Base-by-base conservation (phyloP, 2,888 invertebrate genomes). In the Miltochrista miniata region DNA sequence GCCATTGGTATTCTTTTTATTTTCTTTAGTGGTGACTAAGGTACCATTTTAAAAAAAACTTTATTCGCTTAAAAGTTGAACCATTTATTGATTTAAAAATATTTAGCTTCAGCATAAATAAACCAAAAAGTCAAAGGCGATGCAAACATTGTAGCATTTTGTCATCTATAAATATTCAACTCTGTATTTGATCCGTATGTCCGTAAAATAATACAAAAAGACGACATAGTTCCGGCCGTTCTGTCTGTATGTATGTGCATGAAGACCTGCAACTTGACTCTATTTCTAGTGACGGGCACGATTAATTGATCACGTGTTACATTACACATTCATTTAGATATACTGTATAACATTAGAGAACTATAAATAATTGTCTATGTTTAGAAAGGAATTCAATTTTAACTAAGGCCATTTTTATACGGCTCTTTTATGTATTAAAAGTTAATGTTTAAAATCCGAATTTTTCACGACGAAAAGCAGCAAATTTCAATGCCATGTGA, bases 271-370 rank as follows among this genome's bases (percentile, higher is more conserved):
- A 50, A 49, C 56, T 44, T 53, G 46, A 48, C 48, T 44, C 54
- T 84, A 82, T 83, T 85, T 84, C 73, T 75, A 77, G 70, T 64
- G 49, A 57, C 57, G 66, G 59, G 56, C 51, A 61, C 64, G 67
- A 73, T 83, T 82, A 83, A 87, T 86, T 84, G 71, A 81, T 84
- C 70, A 60, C 74, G 76, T 78, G 70, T 86, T 72, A 67, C 49
- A 74, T 85, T 86, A 83, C 85, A 80, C 67, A 77, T 74, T 72
- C 59, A 62, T 66, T 67, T 78, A 78, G 77, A 69, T 56, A 60
- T 64, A 55, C 59, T 40, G 38, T 4, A n/a, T 29, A 44, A 41
- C 39, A 57, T 56, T 61, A 44, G 37, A 51, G 37, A 45, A 41
- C 47, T 43, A 54, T 51, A 50, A 59, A 58, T 53, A 54, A 38